Evolutionary conservation across 92 coral and sea anemone genomes (phyloP), one percentile per base, ranked within the genome.

Genomic region (Chrysogorgia sp.): DNA sequence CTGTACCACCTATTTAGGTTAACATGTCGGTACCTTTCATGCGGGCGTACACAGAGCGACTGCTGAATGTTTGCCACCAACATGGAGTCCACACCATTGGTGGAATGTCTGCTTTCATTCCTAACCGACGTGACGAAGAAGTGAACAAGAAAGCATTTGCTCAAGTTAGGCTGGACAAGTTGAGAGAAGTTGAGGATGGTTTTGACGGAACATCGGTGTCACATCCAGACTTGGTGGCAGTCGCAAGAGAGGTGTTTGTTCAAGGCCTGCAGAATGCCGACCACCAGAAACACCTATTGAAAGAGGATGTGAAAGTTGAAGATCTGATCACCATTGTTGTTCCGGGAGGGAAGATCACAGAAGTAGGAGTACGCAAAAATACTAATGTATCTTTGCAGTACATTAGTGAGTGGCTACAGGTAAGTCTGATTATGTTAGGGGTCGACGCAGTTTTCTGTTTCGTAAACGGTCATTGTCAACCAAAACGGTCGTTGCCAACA

Each of bases 151-250:
- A 89, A 58, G 98, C 98, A 13, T 86, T 82, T 47, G 93, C 92
- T 59, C 92, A 93, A 80, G 90, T 93, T 37, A 84, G 84, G 13
- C 92, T 88, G 43, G 98, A 93, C 85, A 93, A 93, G 59, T 94
- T 91, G 34, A 84, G 96, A 3, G 98, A 93, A 60, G 98, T 93
- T 29, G 94, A 92, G 0, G 98, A 91, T 87, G 98, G 98, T 0
- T 93, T 93, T 83, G 98, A 93, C 65, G 98, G 98, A 14, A 93
- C 98, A 1, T 93, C 97, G 98, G 97, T 93, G 13, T 97, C 98
- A 37, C 98, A 93, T 61, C 98, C 98, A 19, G 98, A 93, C 67
- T 88, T 93, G 62, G 96, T 92, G 17, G 83, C 86, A 8, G 77
- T 71, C 17, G 77, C 77, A 71, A 49, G 77, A 71, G 77, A 71